Conservation (phyloP, 2,113 vertebrate species). For the Heterochromis multidens region DNA sequence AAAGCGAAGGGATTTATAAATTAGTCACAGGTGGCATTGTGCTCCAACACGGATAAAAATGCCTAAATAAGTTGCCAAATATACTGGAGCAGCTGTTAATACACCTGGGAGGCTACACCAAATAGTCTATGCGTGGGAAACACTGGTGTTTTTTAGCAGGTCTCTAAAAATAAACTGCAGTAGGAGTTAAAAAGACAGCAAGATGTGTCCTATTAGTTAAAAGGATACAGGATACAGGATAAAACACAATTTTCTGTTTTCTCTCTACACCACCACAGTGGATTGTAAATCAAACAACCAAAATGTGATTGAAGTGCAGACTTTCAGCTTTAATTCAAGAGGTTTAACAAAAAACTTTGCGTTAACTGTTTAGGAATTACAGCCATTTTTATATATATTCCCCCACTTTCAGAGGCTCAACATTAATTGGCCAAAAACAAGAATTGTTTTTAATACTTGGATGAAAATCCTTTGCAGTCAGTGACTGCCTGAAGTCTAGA, state of each 20-base stretch:
- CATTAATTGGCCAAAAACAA: background rate
- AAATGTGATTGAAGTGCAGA: background rate
- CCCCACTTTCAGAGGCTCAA: background rate
- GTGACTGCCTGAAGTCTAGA: background rate
- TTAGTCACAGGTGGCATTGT: background rate
- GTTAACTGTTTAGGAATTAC: background rate
- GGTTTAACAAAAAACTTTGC: background rate
- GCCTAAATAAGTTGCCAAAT: background rate
- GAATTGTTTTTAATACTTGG: background rate
- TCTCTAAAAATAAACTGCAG: background rate
- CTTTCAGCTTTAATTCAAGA: background rate
- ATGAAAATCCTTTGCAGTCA: background rate
- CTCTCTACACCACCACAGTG: rapidly evolving
- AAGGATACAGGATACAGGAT: background rate
- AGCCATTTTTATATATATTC: background rate
- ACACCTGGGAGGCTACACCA: background rate
- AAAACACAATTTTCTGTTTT: background rate
- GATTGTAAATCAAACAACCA: background rate
- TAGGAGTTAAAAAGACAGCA: background rate
- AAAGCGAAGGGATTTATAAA: background rate
- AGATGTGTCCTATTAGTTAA: rapidly evolving
- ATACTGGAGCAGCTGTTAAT: background rate
- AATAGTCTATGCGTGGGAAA: background rate
- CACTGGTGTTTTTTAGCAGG: background rate
- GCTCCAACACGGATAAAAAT: background rate